Evolutionary conservation across 2,113 vertebrate species (phyloP).

Genomic region (Tachycineta bicolor): DNA sequence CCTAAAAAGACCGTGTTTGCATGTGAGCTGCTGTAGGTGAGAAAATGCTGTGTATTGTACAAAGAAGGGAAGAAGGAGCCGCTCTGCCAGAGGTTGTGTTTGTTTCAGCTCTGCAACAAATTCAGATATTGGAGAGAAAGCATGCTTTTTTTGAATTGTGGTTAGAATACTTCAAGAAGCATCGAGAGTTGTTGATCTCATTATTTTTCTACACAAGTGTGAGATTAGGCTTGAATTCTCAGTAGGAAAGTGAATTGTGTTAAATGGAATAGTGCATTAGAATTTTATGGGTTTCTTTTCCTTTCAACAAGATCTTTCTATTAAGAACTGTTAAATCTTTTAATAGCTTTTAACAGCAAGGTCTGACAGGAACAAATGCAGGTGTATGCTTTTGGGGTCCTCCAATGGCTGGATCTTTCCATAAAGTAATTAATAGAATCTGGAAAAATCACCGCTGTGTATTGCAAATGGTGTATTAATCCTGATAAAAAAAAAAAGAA

Average conservation of each 20-base stretch:
- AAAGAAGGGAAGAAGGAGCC: background rate
- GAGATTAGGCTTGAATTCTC: conserved; percentile 42
- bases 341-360: conserved; percentile 20
- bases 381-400: background rate
- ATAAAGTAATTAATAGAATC: background rate
- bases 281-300: conserved; percentile 50
- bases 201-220: conserved; percentile 43
- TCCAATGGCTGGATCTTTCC: conserved; percentile 1
- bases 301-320: conserved; percentile 40
- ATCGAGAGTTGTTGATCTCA: conserved; percentile 12
- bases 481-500: background rate
- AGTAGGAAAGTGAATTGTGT: conserved; percentile 13
- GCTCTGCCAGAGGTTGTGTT: background rate
- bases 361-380: conserved; percentile 1
- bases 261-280: conserved; percentile 32
- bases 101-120: background rate
- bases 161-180: background rate
- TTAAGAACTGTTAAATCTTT: conserved; percentile 51
- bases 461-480: background rate
- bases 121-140: background rate
- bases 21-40: background rate
- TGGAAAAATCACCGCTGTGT: background rate
- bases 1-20: background rate
- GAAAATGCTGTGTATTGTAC: background rate
- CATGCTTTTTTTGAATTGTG: background rate